Evolutionary conservation across 2,888 invertebrate species (phyloP).

Genomic region (Allolobophora icterica): DNA sequence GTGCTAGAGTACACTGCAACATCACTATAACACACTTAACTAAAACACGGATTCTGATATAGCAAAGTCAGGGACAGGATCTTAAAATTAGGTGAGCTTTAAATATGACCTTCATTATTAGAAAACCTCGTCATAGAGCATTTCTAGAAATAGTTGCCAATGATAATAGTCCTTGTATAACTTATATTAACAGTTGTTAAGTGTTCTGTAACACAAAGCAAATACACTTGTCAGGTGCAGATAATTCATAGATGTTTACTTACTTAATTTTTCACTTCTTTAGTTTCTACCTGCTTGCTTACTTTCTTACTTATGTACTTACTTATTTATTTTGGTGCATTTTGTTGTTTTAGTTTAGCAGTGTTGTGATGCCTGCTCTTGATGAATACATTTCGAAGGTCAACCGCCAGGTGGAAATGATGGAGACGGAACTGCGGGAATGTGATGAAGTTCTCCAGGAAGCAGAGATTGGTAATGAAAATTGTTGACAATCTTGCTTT

Average conservation of each 20-base stretch:
- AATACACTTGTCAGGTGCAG: neutral
- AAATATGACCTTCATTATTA: no score
- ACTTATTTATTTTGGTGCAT: neutral
- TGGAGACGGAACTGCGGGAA: conserved; percentile 10
- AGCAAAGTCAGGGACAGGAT: no score
- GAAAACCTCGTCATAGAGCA: no score
- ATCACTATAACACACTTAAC: no score
- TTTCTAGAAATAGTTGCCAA: no score
- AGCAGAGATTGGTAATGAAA: neutral
- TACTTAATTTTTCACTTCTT: neutral
- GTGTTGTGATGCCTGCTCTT: neutral
- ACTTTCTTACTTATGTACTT: neutral
- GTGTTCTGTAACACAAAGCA: no score
- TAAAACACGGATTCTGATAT: no score
- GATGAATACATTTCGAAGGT: conserved; percentile 14
- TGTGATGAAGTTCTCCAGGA: conserved; percentile 12
- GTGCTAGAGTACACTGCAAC: no score
- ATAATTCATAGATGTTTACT: neutral
- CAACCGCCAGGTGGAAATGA: neutral
- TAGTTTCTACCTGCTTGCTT: no score
- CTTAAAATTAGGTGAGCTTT: no score
- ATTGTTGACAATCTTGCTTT: neutral
- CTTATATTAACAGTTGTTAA: no score
- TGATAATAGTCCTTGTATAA: no score
- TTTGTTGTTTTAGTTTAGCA: neutral